These are phyloP conservation scores for Thamnophis sirtalis DNA, from an alignment of 2,113 vertebrate genomes.

Conservation along the genomic window DNA sequence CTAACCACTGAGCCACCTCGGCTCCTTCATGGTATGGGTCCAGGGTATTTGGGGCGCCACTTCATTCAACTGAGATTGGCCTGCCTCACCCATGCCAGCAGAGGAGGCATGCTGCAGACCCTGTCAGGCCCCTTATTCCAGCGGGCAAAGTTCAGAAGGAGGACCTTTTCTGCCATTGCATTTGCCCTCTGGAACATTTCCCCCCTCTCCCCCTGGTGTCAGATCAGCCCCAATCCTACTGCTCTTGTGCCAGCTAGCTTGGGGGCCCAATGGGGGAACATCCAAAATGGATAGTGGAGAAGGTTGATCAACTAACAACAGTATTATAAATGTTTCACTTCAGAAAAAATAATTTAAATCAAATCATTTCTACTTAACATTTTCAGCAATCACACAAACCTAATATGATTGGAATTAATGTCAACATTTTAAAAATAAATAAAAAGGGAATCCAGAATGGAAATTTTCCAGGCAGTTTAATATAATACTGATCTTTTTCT, in stretches of 20 bases:
- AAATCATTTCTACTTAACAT: background rate
- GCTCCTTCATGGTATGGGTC: background rate
- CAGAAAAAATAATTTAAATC: background rate
- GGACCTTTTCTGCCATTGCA: background rate
- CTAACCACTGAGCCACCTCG: too few relatives aligned
- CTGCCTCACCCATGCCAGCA: background rate
- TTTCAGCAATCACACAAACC: background rate
- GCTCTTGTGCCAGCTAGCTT: background rate
- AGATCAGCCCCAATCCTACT: background rate
- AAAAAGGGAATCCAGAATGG: background rate
- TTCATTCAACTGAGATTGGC: background rate
- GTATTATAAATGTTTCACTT: background rate
- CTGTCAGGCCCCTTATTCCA: background rate
- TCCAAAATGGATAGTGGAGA: too few relatives aligned
- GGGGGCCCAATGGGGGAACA: background rate
- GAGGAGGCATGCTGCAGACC: too few relatives aligned
- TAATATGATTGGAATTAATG: background rate
- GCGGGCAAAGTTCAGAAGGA: background rate
- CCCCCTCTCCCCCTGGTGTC: too few relatives aligned
- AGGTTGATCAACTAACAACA: too few relatives aligned
- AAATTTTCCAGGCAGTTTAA: slow-evolving; percentile 3
- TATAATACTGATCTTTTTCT: background rate
- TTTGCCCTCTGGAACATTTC: background rate
- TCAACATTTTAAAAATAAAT: background rate
- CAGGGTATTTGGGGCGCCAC: background rate